These are phyloP conservation scores for Shargacucullia verbasci DNA, from an alignment of 2,888 invertebrate genomes.

Conservation along the genomic window DNA sequence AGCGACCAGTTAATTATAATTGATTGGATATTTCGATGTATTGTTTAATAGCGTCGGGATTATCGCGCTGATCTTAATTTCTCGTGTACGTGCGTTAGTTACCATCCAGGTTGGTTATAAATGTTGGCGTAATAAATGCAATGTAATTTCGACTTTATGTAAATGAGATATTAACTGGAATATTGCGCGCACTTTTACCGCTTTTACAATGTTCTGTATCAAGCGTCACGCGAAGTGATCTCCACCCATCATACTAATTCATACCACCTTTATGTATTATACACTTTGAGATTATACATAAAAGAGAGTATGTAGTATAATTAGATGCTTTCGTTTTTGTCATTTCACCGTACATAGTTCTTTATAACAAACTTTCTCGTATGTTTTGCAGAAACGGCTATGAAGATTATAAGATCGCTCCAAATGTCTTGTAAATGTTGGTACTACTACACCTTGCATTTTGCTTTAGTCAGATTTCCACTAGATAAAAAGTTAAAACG, in stretches of 20 bases:
- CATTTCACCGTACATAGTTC: conserved; percentile 56
- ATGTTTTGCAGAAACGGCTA: conserved; percentile 24
- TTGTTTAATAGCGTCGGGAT: conserved; percentile 42
- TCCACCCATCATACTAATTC: conserved; percentile 53
- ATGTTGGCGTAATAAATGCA: conserved; percentile 20
- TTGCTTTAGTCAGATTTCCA: neutral
- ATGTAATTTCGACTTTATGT: conserved; percentile 39
- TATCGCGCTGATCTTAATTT: conserved; percentile 58
- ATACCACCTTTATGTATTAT: conserved; percentile 58
- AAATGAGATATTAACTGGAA: conserved; percentile 35
- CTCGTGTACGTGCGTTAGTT: conserved; percentile 42
- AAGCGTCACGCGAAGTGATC: conserved; percentile 60
- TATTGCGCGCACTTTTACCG: conserved; percentile 37
- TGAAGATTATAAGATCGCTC: conserved; percentile 42
- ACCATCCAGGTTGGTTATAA: conserved; percentile 15
- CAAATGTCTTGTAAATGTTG: conserved; percentile 23
- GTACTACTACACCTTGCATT: conserved; percentile 8
- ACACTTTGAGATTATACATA: conserved; percentile 64
- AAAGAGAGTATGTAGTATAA: conserved; percentile 68
- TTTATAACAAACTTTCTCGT: conserved; percentile 51
- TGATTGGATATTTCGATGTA: conserved; percentile 43
- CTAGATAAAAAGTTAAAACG: too few relatives aligned
- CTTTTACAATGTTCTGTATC: conserved; percentile 47
- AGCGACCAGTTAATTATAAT: conserved; percentile 31
- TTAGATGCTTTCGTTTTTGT: conserved; percentile 71